Conservation (phyloP, 2,113 vertebrate species). For the Megaceryle torquata region DNA sequence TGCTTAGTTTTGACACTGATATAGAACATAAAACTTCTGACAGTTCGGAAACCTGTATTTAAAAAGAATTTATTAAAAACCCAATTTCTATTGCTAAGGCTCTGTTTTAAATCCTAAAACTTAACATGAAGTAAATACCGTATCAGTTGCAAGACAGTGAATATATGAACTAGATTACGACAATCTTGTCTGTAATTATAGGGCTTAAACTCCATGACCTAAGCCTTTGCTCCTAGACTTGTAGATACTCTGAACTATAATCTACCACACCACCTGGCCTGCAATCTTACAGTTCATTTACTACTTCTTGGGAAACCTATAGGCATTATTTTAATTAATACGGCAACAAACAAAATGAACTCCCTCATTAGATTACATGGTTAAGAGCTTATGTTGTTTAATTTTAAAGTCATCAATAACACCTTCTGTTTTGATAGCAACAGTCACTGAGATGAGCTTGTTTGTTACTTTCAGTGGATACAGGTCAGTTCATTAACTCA, state of each 20-base stretch:
- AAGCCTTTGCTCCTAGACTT: background rate
- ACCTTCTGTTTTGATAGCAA: background rate
- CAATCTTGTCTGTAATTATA: background rate
- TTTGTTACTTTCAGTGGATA: background rate
- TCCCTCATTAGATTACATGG: background rate
- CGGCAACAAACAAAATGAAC: background rate
- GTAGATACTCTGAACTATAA: background rate
- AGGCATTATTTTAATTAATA: background rate
- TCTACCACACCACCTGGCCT: background rate
- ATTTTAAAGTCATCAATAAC: background rate
- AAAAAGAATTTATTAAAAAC: background rate
- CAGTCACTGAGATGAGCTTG: background rate
- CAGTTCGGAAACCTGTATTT: background rate
- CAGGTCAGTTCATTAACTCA: background rate
- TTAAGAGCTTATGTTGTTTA: background rate
- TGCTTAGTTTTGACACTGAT: background rate
- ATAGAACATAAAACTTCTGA: background rate
- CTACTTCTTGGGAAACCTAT: background rate
- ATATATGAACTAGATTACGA: background rate
- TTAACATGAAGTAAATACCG: background rate
- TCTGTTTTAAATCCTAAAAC: background rate
- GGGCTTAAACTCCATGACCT: background rate
- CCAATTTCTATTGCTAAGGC: background rate
- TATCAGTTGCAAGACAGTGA: background rate
- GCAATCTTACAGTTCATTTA: background rate